Evolutionary conservation across 2,797 vertebrate genomes (phyloP).

Genomic region (Petrocephalus schoutedeni): DNA sequence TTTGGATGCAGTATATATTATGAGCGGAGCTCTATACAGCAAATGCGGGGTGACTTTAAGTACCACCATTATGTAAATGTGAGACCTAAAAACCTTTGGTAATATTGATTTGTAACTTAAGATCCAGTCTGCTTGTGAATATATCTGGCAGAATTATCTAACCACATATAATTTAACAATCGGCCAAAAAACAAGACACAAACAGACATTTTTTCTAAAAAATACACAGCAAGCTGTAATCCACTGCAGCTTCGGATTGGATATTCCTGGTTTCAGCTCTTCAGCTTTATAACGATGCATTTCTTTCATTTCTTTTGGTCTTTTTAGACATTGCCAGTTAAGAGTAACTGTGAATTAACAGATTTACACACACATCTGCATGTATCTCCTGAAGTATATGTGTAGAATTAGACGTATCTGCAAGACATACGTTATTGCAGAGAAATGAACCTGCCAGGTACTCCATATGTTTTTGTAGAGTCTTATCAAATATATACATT

Average conservation of each 20-base stretch:
- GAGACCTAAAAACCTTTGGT: background rate
- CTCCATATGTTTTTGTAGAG: background rate
- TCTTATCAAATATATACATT: background rate
- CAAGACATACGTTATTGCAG: background rate
- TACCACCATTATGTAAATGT: background rate
- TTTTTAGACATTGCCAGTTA: background rate
- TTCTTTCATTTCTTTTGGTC: background rate
- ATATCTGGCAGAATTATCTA: background rate
- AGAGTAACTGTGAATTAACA: background rate
- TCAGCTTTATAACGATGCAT: background rate
- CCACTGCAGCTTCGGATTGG: background rate
- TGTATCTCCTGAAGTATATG: background rate
- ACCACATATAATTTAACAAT: background rate
- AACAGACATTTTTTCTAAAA: background rate
- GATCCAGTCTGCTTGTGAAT: background rate
- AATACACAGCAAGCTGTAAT: background rate
- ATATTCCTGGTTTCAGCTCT: background rate
- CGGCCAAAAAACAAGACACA: background rate
- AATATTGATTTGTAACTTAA: slow-evolving; percentile 2
- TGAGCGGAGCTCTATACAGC: background rate
- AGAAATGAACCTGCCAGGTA: background rate
- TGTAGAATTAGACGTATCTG: background rate
- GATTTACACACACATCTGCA: background rate
- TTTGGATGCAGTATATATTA: background rate
- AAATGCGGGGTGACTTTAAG: background rate